Evolutionary conservation across 2,888 invertebrate species (phyloP), one percentile per base, ranked within the genome.

Genomic region (Trypoxylon attenuatum): DNA sequence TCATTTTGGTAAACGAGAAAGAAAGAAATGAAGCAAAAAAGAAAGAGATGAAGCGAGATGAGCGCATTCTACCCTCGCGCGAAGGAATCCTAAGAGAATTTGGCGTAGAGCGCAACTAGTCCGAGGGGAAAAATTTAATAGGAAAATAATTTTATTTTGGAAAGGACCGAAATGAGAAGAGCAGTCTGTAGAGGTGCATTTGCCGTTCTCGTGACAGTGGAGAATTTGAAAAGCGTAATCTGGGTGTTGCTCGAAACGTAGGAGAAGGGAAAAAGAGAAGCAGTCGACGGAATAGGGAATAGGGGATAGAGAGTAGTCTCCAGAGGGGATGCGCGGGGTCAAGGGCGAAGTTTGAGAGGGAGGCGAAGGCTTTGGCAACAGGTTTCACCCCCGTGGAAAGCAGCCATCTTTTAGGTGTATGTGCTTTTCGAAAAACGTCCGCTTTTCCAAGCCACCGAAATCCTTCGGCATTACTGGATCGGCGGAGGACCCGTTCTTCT

Each of bases 401-500:
- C 64, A 49, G 65, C 66, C 64, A 63, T 73, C 71, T 73, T 70
- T 50, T 51, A 15, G 27, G 47, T 23, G 52, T 78, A 79, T 60
- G 71, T 70, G 79, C 82, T 81, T 82, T 84, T 79, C 83, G 72
- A 75, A 84, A 84, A 84, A 83, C 83, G 79, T 83, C 54, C 63
- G 73, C 61, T 76, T 73, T 77, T 74, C 68, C 67, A 46, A 1
- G 3, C 8, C 33, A 33, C n/a, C n/a, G 33, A 8, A 10, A 33
- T 33, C 33, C 33, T 33, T n/a, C n/a, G n/a, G 33, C 13, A 6
- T 33, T 33, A 10, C 13, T 33, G 5, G 8, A 4, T 10, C 5
- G 8, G 21, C 27, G 33, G 46, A 50, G 16, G 49, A 47, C 65
- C 50, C 60, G 50, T 60, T 65, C 54, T 53, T 69, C 73, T 72